Conservation (phyloP, 2,113 vertebrate species). For the Asarcornis scutulata region DNA sequence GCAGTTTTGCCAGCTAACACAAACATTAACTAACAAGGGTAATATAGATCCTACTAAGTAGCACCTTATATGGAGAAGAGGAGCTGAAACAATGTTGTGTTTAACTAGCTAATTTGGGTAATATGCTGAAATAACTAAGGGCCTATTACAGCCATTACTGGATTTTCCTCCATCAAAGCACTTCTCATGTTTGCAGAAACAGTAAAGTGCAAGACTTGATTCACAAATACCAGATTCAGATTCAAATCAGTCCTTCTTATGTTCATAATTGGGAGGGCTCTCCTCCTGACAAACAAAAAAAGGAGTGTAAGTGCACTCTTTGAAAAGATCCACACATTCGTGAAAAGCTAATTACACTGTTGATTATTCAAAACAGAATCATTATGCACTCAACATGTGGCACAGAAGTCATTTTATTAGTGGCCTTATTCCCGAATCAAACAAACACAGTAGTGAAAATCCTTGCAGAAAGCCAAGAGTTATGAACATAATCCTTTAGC, state of each 20-base stretch:
- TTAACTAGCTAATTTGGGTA: neutral
- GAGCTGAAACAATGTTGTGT: neutral
- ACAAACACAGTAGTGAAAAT: neutral
- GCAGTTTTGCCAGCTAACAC: neutral
- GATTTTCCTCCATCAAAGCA: neutral
- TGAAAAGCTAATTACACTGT: neutral
- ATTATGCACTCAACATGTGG: conserved; percentile 20
- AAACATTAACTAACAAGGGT: neutral
- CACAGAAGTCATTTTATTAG: neutral
- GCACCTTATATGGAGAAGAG: rapidly evolving
- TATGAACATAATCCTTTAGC: neutral
- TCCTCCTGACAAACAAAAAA: neutral
- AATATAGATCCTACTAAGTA: neutral
- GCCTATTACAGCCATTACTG: neutral
- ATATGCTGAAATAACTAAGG: neutral
- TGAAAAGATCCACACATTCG: neutral
- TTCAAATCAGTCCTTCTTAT: neutral
- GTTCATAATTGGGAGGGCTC: neutral
- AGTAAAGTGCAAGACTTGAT: neutral
- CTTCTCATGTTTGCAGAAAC: neutral
- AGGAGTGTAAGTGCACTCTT: neutral
- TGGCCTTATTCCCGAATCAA: neutral
- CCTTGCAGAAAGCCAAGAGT: neutral
- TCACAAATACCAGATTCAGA: neutral
- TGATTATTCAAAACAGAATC: conserved; percentile 25